These are phyloP conservation scores for Eulemur macaco DNA, from an alignment of 2,113 vertebrate species.

Conservation along the genomic window DNA sequence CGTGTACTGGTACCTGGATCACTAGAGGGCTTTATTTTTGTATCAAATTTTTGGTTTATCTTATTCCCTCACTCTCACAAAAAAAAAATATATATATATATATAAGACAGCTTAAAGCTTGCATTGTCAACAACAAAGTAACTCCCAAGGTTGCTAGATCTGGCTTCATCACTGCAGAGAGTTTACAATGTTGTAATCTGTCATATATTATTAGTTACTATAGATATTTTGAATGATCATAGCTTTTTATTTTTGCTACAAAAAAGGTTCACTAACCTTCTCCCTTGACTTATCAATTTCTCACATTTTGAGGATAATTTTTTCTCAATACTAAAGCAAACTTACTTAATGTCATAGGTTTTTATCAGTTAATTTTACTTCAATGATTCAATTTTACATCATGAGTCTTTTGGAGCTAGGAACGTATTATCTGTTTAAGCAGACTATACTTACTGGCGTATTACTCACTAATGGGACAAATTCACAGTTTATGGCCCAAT, in stretches of 20 bases:
- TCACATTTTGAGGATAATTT: conserved; percentile 25
- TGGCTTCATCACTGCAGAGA: background rate
- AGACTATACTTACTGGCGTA: background rate
- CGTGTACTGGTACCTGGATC: background rate
- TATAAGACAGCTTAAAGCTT: background rate
- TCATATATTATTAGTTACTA: background rate
- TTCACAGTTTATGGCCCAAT: background rate
- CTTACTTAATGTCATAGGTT: background rate
- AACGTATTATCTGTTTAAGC: background rate
- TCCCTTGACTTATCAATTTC: background rate
- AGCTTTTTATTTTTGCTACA: background rate
- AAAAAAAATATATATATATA: too few relatives aligned
- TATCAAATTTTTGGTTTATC: background rate
- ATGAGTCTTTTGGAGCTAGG: background rate
- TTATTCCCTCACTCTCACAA: too few relatives aligned
- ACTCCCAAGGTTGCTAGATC: background rate
- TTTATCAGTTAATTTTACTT: background rate
- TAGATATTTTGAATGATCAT: background rate
- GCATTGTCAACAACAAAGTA: background rate
- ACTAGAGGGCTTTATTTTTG: background rate
- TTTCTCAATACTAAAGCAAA: background rate
- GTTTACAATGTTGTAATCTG: background rate
- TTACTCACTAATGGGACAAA: background rate
- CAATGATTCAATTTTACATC: background rate
- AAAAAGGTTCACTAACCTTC: background rate